phyloP scores from a whole-genome alignment of 2,113 vertebrate species.

The Zapus hudsonius region DNA sequence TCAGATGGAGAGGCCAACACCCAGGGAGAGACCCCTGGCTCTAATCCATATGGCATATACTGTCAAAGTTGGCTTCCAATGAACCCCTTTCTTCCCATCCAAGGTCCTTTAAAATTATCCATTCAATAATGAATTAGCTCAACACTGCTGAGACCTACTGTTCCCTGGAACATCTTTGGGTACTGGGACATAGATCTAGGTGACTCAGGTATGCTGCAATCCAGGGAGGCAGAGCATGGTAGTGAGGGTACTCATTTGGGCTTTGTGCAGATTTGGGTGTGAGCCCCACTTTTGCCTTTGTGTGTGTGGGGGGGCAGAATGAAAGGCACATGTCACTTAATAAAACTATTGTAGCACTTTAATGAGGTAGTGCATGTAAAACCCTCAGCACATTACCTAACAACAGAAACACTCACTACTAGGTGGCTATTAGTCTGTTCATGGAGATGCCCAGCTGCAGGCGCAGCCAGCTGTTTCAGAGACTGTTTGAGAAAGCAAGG shows the following conservation, averaged over 20 bases:
- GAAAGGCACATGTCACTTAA: not conserved
- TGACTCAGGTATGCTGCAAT: not conserved
- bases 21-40: not conserved
- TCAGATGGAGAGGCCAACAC: not conserved
- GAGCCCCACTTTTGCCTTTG: not conserved
- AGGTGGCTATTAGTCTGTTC: not conserved
- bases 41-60: not conserved
- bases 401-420: not conserved
- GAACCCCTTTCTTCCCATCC: not conserved
- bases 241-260: not conserved
- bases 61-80: not conserved
- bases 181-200: not conserved
- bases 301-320: not conserved
- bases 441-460: not conserved
- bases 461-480: not conserved
- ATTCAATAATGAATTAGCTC: not conserved
- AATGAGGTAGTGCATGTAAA: slow-evolving; percentile 33
- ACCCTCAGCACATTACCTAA: not conserved
- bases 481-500: not conserved
- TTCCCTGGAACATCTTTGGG: not conserved
- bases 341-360: slow-evolving; percentile 21
- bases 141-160: not conserved
- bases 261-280: not conserved
- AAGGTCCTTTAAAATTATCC: slow-evolving; percentile 36
- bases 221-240: not conserved